A percentile compares a stretch with the other conserved stretches of the same genome.
phyloP scores from a whole-genome alignment of 2,113 vertebrate species.

The Natator depressus region DNA sequence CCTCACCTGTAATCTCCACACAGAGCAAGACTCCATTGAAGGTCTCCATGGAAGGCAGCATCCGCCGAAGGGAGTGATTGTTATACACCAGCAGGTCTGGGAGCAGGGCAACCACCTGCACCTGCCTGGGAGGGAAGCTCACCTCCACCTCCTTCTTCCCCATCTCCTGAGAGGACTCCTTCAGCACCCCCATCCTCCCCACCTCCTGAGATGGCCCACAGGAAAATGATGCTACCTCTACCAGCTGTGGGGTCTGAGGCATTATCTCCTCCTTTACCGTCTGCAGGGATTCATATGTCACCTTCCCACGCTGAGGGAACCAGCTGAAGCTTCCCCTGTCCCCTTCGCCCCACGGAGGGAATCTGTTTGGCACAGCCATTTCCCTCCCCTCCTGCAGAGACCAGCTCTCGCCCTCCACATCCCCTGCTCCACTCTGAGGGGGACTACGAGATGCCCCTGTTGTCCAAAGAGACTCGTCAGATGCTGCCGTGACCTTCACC shows the following conservation, averaged over 20 bases:
- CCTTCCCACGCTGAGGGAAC: not conserved
- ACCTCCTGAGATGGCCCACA: not conserved
- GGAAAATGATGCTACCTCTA: not conserved
- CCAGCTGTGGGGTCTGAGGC: not conserved
- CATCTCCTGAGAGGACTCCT: fast-evolving
- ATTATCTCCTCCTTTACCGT: not conserved
- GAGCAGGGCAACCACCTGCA: conserved; percentile 55
- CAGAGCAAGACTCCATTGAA: conserved; percentile 58
- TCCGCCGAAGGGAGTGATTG: not conserved
- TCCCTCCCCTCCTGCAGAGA: not conserved
- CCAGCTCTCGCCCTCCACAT: not conserved
- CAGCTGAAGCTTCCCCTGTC: not conserved
- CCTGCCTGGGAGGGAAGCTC: not conserved
- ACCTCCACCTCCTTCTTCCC: fast-evolving
- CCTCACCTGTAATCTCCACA: conserved; percentile 63
- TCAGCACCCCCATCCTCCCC: not conserved
- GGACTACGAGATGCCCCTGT: not conserved
- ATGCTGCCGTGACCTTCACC: not conserved
- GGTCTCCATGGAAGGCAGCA: conserved; percentile 21
- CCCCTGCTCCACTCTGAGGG: not conserved
- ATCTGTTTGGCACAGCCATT: not conserved
- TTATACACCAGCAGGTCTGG: conserved; percentile 60
- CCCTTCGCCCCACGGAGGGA: not conserved
- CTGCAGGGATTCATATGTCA: not conserved
- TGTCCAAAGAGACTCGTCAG: not conserved